A percentile compares a stretch with the other conserved stretches of the same genome.
These are phyloP conservation scores for Tetramorium simillimum DNA, from an alignment of 1,140 invertebrate genomes.

Conservation along the genomic window DNA sequence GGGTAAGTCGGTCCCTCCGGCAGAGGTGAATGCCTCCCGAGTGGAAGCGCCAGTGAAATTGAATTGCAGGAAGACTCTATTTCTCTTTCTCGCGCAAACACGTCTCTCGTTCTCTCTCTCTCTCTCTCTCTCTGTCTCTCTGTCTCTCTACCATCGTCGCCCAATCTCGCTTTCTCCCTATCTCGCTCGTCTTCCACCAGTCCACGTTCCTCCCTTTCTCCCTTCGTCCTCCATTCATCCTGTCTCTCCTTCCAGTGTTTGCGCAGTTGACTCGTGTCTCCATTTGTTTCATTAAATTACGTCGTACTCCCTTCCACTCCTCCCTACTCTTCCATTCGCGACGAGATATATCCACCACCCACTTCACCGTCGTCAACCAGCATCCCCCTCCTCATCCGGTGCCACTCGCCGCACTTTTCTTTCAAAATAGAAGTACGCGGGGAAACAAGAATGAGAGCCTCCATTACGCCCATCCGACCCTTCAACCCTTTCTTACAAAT, in stretches of 20 bases:
- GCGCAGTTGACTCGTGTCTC: constrained; percentile 77
- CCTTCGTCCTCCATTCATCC: constrained; percentile 27
- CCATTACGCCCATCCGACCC: constrained; percentile 44
- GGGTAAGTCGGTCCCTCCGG: constrained; percentile 53
- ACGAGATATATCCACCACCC: constrained; percentile 42
- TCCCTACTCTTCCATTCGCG: not conserved
- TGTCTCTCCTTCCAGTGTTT: constrained; percentile 60
- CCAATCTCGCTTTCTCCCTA: constrained; percentile 42
- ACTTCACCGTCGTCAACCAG: constrained; percentile 4
- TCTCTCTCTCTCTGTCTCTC: not conserved
- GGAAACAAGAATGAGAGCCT: constrained; percentile 44
- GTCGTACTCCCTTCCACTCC: constrained; percentile 12
- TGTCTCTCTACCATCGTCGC: constrained; percentile 16
- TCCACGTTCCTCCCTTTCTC: not conserved
- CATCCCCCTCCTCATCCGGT: not conserved
- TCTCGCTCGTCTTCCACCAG: not conserved
- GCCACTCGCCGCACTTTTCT: constrained; percentile 38
- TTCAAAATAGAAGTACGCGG: constrained; percentile 52
- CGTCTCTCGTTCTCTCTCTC: not conserved
- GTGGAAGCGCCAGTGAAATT: constrained; percentile 76
- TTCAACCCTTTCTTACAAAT: constrained; percentile 57
- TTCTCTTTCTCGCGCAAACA: constrained; percentile 58
- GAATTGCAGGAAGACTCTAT: constrained; percentile 75
- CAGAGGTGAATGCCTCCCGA: constrained; percentile 64
- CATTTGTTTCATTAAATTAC: constrained; percentile 82